Conservation (phyloP, 2,888 invertebrate genomes). For the Tenthredo scrophulariae region DNA sequence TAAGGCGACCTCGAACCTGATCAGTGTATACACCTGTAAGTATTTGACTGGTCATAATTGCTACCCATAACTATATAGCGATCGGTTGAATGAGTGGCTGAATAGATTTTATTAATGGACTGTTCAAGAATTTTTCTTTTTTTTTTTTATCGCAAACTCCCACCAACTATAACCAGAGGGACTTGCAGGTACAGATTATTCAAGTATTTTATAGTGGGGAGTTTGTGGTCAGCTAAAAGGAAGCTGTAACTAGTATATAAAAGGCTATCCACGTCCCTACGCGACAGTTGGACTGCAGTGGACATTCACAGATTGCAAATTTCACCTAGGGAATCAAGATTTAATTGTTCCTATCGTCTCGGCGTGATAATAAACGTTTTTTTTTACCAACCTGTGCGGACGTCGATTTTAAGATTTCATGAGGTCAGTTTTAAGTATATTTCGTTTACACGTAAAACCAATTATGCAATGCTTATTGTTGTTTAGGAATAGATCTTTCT, state of each 20-base stretch:
- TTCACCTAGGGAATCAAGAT: not conserved
- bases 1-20: not conserved
- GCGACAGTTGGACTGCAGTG: slow-evolving; percentile 28
- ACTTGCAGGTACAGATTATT: slow-evolving; percentile 15
- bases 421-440: slow-evolving; percentile 11
- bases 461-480: not conserved
- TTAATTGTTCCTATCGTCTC: not conserved
- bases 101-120: not conserved
- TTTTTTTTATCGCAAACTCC: not conserved
- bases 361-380: not conserved
- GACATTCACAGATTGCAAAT: slow-evolving; percentile 3
- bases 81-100: not conserved
- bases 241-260: slow-evolving; percentile 57
- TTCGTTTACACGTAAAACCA: not conserved
- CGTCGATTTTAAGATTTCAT: not conserved
- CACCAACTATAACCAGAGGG: not conserved
- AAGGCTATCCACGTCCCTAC: slow-evolving; percentile 46
- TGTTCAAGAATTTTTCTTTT: not conserved
- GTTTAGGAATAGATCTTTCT: not conserved
- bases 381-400: not conserved
- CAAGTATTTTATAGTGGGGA: slow-evolving; percentile 55
- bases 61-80: not conserved
- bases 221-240: slow-evolving; percentile 56
- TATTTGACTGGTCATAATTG: not conserved
- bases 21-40: not conserved